Evolutionary conservation across 2,888 invertebrate genomes (phyloP), one percentile per base, ranked within the genome.

Genomic region (Salpingus planirostris): DNA sequence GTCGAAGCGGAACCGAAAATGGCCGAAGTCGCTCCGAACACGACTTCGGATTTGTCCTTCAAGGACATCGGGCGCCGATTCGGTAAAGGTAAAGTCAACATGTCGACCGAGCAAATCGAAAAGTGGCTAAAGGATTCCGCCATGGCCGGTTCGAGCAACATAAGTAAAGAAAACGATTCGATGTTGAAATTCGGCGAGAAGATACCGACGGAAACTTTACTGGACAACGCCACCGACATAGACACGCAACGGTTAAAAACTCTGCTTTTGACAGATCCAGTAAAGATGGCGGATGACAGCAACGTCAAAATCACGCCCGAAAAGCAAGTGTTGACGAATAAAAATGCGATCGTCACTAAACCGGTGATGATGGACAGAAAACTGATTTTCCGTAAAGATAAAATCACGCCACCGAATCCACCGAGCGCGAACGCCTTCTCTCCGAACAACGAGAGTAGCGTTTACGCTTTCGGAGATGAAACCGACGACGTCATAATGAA

Each of bases 401-500:
- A 69, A 27, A 65, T 60, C 32, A 55, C 54, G 14, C 39, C 56
- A 3, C 52, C 60, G 13, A n/a, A n/a, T n/a, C n/a, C n/a, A n/a
- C 67, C 67, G 1, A 72, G 66, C 46, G 62, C 68, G 2, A 73
- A 66, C 48, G 78, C 79, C 0, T 79, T 79, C 57, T 78, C 77
- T 0, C 75, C 74, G 1, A 76, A 76, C 43, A 78, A 79, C 50
- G 79, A 80, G 53, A 76, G 76, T 37, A 79, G 79, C 36, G 74
- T 80, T 10, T 80, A 81, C 49, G 80, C 80, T 2, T 81, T 81
- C 54, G 78, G 79, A 43, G 77, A 76, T 40, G 78, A 79, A 24
- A 71, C 70, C 15, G 78, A 18, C 18, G 23, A 78, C 36, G 66
- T 70, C 11, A 53, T 64, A 1, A 60, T 70, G 12, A 71, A 65